Conservation (phyloP, 2,888 invertebrate genomes). For the Poecilus cupreus region DNA sequence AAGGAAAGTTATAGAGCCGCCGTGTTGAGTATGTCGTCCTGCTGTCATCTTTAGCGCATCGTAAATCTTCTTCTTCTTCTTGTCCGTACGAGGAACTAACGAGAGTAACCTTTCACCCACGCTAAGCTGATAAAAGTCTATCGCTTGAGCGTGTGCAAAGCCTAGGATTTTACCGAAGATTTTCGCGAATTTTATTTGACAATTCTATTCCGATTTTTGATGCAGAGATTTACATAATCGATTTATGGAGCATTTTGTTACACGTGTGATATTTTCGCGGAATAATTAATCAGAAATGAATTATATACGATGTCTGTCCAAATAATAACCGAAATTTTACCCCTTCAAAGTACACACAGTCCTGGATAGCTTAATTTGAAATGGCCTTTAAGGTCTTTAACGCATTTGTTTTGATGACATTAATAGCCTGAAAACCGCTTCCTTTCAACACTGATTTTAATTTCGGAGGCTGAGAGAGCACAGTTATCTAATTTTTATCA, state of each 20-base stretch:
- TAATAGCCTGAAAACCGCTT: too few species aligned
- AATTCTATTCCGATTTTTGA: conserved; percentile 25
- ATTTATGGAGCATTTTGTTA: conserved; percentile 5
- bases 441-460: too few species aligned
- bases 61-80: conserved; percentile 21
- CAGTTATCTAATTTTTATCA: too few species aligned
- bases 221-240: conserved; percentile 28
- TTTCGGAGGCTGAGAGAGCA: too few species aligned
- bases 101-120: conserved; percentile 35
- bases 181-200: conserved; percentile 29
- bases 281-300: conserved; percentile 2
- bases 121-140: conserved; percentile 36
- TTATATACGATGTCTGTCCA: background rate
- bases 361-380: too few species aligned
- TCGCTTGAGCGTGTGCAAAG: conserved; percentile 31
- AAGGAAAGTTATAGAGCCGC: conserved; percentile 14
- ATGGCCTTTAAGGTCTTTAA: too few species aligned
- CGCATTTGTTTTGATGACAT: too few species aligned
- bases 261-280: background rate
- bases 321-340: too few species aligned
- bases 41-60: conserved; percentile 29
- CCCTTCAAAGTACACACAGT: too few species aligned
- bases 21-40: conserved; percentile 9
- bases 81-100: conserved; percentile 11
- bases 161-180: conserved; percentile 19